Percentiles rank a stretch among this genome's conserved stretches.
Evolutionary conservation across 1,140 invertebrate species (phyloP).

Genomic region (Anagrus nilaparvatae): DNA sequence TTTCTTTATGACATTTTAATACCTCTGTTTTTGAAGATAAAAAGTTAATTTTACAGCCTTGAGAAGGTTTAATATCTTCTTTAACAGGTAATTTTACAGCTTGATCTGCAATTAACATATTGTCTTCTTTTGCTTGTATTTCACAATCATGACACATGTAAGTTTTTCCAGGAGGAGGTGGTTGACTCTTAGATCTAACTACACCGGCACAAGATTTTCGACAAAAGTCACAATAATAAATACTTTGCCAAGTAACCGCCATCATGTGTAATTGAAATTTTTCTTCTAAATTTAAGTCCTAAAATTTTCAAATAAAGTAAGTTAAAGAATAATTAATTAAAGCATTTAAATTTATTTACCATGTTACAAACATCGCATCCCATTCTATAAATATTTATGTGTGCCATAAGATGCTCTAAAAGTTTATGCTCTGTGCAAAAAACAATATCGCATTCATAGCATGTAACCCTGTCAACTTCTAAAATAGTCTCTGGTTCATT

Average conservation of each 20-base stretch:
- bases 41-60: too few species aligned
- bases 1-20: conserved; percentile 14
- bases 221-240: conserved; percentile 18
- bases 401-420: conserved; percentile 16
- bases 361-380: conserved; percentile 18
- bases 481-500: conserved; percentile 4
- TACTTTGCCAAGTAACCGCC: conserved; percentile 18
- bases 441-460: conserved; percentile 15
- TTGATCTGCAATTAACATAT: conserved; percentile 3
- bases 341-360: conserved; percentile 4
- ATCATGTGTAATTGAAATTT: conserved; percentile 18
- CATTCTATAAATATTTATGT: conserved; percentile 17
- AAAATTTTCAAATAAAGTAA: conserved; percentile 6
- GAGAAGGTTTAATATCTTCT: too few species aligned
- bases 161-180: conserved; percentile 14
- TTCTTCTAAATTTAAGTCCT: conserved; percentile 18
- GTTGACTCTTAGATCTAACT: conserved; percentile 18
- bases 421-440: conserved; percentile 16
- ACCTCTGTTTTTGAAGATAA: conserved; percentile 11
- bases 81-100: too few species aligned
- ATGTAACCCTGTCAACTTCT: conserved; percentile 15
- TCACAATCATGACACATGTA: conserved; percentile 19
- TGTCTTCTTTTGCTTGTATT: conserved; percentile 12
- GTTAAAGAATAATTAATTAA: neutral
- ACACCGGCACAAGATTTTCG: conserved; percentile 19